These are phyloP conservation scores for Sphaeridia pumilis DNA, from an alignment of 2,888 invertebrate genomes.

Conservation along the genomic window DNA sequence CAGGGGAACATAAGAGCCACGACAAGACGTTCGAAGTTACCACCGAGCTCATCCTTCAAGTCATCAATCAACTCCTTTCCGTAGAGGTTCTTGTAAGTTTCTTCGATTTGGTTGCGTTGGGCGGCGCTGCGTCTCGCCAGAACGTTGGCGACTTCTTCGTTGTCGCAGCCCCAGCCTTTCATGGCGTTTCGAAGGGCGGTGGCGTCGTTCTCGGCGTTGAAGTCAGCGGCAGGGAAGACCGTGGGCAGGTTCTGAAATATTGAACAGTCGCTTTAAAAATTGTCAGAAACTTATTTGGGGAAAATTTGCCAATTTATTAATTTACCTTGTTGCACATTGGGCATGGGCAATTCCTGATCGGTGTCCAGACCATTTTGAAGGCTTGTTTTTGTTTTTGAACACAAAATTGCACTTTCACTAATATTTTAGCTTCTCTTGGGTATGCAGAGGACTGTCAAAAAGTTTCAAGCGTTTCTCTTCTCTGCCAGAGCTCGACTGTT, in stretches of 20 bases:
- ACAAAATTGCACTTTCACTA: too few relatives aligned
- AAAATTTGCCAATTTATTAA: too few relatives aligned
- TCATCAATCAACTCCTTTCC: constrained; percentile 39
- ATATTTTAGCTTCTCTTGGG: too few relatives aligned
- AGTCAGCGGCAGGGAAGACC: constrained; percentile 20
- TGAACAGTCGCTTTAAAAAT: too few relatives aligned
- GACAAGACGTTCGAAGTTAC: constrained; percentile 42
- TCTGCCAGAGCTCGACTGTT: too few relatives aligned
- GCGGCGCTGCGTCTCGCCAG: constrained; percentile 28
- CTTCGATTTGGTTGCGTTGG: constrained; percentile 29
- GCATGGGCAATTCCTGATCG: constrained; percentile 31
- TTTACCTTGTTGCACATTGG: constrained; percentile 32
- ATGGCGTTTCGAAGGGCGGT: constrained; percentile 30
- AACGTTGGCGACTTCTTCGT: constrained; percentile 28
- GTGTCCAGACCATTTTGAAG: constrained; percentile 30
- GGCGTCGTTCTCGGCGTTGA: constrained; percentile 33
- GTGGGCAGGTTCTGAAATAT: constrained; percentile 30
- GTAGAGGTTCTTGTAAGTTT: constrained; percentile 29
- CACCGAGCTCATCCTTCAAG: constrained; percentile 42
- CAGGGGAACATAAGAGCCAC: constrained; percentile 41
- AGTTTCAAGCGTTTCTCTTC: too few relatives aligned
- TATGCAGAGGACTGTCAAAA: too few relatives aligned
- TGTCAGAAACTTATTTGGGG: too few relatives aligned
- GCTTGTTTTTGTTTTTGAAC: too few relatives aligned
- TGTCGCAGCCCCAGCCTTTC: constrained; percentile 35